Conservation (phyloP, 2,113 vertebrate genomes). For the Aspiorhynchus laticeps region DNA sequence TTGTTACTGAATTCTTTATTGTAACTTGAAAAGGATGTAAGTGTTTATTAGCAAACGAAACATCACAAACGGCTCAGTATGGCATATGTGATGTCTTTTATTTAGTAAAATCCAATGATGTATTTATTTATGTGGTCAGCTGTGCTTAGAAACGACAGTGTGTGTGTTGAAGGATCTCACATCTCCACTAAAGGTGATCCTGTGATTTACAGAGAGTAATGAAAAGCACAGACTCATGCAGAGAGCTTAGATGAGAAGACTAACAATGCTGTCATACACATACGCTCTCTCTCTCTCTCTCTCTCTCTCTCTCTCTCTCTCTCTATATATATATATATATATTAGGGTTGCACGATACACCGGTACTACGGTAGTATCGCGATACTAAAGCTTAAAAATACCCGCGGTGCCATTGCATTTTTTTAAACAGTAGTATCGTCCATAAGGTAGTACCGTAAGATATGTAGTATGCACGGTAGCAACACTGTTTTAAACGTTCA, state of each 20-base stretch:
- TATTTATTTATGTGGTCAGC: slow-evolving; percentile 3
- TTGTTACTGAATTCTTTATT: background rate
- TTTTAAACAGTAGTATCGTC: too few species aligned
- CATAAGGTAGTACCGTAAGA: too few species aligned
- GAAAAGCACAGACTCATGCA: slow-evolving; percentile 23
- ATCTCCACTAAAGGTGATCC: background rate
- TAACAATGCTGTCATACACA: slow-evolving; percentile 21
- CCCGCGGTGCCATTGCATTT: too few species aligned
- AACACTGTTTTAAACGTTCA: too few species aligned
- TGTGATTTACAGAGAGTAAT: slow-evolving; percentile 16
- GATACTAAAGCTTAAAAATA: too few species aligned
- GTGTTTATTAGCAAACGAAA: background rate
- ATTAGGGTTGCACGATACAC: too few species aligned
- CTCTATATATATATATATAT: too few species aligned
- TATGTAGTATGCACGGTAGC: too few species aligned
- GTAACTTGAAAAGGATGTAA: background rate
- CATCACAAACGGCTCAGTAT: background rate
- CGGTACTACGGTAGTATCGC: too few species aligned
- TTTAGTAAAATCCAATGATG: background rate
- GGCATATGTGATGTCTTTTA: background rate
- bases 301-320: too few species aligned
- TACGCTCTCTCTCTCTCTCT: background rate
- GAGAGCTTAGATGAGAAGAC: background rate
- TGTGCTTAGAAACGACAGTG: background rate
- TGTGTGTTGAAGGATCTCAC: slow-evolving; percentile 1